phyloP scores from a whole-genome alignment of 2,797 vertebrate species.

The Sebastes matsubarae region DNA sequence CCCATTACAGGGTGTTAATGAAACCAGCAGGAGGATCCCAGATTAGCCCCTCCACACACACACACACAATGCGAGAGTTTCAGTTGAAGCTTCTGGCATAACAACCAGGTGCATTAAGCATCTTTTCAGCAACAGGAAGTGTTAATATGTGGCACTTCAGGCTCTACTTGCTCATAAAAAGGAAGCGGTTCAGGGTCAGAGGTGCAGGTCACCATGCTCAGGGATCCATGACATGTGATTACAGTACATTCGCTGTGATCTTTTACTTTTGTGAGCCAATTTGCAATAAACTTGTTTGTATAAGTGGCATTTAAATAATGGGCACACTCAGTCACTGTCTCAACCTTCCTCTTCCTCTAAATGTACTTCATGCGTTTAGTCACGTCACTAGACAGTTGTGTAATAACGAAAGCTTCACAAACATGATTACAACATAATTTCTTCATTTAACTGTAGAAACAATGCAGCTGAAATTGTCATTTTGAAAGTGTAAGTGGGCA shows the following conservation, averaged over 20 bases:
- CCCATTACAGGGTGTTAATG: constrained; percentile 58
- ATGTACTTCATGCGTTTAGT: background rate
- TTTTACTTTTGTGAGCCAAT: background rate
- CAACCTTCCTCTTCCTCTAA: background rate
- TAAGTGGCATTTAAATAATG: background rate
- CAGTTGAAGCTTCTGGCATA: background rate
- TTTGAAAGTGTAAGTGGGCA: background rate
- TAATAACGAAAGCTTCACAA: constrained; percentile 8
- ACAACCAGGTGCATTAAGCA: background rate
- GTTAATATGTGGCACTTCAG: background rate
- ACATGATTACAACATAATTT: constrained; percentile 12
- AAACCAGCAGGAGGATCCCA: constrained; percentile 54
- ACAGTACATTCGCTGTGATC: background rate
- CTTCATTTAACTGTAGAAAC: background rate
- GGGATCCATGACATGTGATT: background rate
- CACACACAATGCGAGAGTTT: constrained; percentile 29
- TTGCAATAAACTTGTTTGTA: background rate
- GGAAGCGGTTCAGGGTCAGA: constrained; percentile 53
- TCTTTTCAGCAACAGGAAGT: constrained; percentile 39
- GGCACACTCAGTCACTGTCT: too few relatives aligned
- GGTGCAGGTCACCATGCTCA: background rate
- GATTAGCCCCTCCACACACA: constrained; percentile 16
- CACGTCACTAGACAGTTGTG: background rate
- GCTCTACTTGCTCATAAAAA: background rate
- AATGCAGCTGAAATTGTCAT: background rate